A percentile compares a stretch with the other conserved stretches of the same genome.
phyloP scores from a whole-genome alignment of 2,888 invertebrate species.

The Blastobasis lacticolella region DNA sequence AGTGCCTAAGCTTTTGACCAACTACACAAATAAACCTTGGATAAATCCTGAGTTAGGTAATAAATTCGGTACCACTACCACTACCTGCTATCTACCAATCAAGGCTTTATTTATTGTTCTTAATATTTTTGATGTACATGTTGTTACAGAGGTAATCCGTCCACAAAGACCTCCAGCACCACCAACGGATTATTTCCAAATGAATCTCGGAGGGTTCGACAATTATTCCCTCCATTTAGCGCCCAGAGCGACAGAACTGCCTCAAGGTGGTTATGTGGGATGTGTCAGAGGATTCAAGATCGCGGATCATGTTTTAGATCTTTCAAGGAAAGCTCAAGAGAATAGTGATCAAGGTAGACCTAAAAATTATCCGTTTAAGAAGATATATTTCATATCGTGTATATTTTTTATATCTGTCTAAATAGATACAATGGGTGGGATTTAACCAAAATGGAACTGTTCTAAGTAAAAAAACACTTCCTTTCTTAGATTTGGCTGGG shows the following conservation, averaged over 20 bases:
- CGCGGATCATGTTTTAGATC: constrained; percentile 84
- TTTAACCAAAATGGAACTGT: no score
- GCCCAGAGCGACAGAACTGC: constrained; percentile 42
- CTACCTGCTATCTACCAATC: background rate
- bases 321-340: constrained; percentile 80
- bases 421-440: background rate
- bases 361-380: background rate
- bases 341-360: constrained; percentile 78
- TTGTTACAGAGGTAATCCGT: constrained; percentile 83
- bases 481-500: constrained; percentile 72
- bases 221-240: constrained; percentile 78
- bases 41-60: constrained; percentile 85
- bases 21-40: constrained; percentile 92
- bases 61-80: constrained; percentile 9
- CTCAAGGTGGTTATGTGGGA: constrained; percentile 85
- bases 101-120: background rate
- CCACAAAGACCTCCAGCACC: constrained; percentile 92
- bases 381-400: no score
- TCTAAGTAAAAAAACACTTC: no score
- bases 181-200: constrained; percentile 91
- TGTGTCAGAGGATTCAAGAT: constrained; percentile 92
- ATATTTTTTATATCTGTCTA: background rate
- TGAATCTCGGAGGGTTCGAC: constrained; percentile 90
- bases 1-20: constrained; percentile 80
- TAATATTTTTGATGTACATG: background rate